These are phyloP conservation scores for Mionectes olivaceus DNA, from an alignment of 2,797 vertebrate species.

Conservation along the genomic window DNA sequence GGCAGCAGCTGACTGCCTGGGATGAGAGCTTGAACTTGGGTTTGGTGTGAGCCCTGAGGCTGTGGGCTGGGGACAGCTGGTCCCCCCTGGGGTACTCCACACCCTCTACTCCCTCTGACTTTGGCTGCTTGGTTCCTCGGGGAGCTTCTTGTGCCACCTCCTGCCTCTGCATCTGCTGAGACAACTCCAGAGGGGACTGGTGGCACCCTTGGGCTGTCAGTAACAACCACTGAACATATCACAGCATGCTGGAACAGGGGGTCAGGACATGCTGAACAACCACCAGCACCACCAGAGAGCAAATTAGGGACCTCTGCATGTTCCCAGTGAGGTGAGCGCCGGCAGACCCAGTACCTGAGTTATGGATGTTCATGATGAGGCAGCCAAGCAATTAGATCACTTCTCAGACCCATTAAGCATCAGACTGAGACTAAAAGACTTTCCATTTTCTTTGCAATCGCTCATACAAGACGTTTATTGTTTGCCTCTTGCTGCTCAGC, in stretches of 20 bases:
- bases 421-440: slow-evolving; percentile 10
- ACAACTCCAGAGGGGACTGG: background rate
- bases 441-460: slow-evolving; percentile 57
- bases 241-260: background rate
- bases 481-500: background rate
- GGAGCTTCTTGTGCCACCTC: background rate
- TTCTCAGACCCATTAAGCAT: slow-evolving; percentile 24
- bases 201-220: background rate
- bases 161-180: background rate
- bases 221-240: fast-evolving
- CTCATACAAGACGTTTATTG: slow-evolving; percentile 64
- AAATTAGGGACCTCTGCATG: background rate
- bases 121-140: fast-evolving
- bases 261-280: background rate
- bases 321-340: background rate
- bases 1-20: background rate
- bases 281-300: background rate
- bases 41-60: fast-evolving
- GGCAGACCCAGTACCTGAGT: background rate
- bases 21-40: background rate
- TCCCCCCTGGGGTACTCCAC: fast-evolving
- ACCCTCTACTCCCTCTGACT: background rate
- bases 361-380: background rate
- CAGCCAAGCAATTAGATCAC: slow-evolving; percentile 27
- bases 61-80: background rate